Evolutionary conservation across 2,888 invertebrate species (phyloP).

Genomic region (Elegia similella): DNA sequence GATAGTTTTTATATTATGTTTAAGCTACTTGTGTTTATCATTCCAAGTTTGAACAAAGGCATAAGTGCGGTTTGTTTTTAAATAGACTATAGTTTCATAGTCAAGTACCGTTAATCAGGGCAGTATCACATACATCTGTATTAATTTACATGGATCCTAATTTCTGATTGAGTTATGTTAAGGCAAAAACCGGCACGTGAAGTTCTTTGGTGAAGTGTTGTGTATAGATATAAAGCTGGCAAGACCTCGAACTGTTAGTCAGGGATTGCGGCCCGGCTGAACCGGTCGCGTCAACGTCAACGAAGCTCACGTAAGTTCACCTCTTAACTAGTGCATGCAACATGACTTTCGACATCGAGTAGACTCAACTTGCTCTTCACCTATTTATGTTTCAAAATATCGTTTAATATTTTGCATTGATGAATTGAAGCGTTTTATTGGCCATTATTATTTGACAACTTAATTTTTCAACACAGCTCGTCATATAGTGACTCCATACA

Average conservation of each 20-base stretch:
- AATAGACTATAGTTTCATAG: too few relatives aligned
- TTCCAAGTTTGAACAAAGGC: too few relatives aligned
- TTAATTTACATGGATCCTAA: neutral
- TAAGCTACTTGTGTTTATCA: too few relatives aligned
- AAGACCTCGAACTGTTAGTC: conserved; percentile 72
- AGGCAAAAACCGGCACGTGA: conserved; percentile 9
- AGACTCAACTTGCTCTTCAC: conserved; percentile 1
- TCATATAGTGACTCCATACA: too few relatives aligned
- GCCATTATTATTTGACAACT: neutral
- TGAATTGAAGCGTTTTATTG: neutral
- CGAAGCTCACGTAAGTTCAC: conserved; percentile 14
- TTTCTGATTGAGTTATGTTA: conserved; percentile 5
- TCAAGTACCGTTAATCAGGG: neutral
- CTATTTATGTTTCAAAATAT: neutral
- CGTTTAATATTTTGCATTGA: neutral
- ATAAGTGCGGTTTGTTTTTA: too few relatives aligned
- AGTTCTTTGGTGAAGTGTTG: conserved; percentile 30
- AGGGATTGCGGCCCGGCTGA: conserved; percentile 53
- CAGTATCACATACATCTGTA: neutral
- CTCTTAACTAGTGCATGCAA: conserved; percentile 15
- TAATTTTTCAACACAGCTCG: too few relatives aligned
- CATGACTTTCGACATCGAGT: conserved; percentile 7
- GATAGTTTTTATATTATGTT: too few relatives aligned
- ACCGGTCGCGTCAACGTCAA: conserved; percentile 49
- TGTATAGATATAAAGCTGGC: conserved; percentile 62